phyloP scores from a whole-genome alignment of 2,888 invertebrate species.

The Gisinianus flammeolus region DNA sequence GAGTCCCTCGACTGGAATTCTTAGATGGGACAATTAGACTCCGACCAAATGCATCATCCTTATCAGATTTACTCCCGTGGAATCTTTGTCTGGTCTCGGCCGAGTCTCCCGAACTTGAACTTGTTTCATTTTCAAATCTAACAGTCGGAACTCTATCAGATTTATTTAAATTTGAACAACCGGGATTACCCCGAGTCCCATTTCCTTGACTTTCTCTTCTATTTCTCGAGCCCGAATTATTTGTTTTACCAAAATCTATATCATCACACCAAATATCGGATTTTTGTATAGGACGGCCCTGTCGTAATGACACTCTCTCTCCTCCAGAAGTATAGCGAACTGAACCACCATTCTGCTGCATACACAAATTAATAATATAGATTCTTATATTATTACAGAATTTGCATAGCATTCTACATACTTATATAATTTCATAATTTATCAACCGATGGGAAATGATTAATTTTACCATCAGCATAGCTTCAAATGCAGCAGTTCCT shows the following conservation, averaged over 20 bases:
- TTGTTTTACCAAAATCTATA: conserved; percentile 20
- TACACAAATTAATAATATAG: neutral
- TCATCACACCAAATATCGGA: conserved; percentile 39
- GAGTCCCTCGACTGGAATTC: conserved; percentile 13
- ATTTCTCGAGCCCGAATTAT: conserved; percentile 4
- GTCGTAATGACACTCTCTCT: conserved; percentile 1
- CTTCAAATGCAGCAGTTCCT: conserved; percentile 73
- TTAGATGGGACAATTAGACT: conserved; percentile 21
- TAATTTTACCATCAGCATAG: conserved; percentile 67
- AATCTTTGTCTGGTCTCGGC: conserved; percentile 4
- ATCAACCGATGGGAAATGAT: neutral
- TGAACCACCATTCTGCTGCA: conserved; percentile 12
- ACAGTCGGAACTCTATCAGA: conserved; percentile 31
- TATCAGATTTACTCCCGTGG: neutral
- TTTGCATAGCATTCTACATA: neutral
- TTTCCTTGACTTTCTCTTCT: neutral
- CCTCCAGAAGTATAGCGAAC: neutral
- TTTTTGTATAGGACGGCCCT: conserved; percentile 25
- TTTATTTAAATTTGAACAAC: neutral
- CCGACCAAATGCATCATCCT: neutral
- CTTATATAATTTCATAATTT: neutral
- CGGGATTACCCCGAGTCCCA: neutral
- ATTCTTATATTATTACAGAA: neutral
- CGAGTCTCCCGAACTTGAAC: conserved; percentile 23
- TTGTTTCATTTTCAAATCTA: conserved; percentile 35